A percentile compares a stretch with the other conserved stretches of the same genome.
These are phyloP conservation scores for Amphiduros pacificus DNA, from an alignment of 2,888 invertebrate species.

Conservation along the genomic window DNA sequence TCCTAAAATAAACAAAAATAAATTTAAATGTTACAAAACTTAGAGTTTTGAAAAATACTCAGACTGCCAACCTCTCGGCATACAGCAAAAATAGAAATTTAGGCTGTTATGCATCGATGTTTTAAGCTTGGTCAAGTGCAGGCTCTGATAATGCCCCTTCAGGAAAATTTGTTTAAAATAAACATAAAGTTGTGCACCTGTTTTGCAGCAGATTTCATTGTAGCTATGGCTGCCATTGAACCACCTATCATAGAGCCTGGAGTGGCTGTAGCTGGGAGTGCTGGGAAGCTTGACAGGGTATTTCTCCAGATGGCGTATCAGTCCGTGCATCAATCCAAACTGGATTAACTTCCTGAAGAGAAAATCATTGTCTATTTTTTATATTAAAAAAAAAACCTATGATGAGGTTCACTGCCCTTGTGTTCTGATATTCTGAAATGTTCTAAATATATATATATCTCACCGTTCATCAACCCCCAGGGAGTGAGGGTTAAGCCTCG, in stretches of 20 bases:
- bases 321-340: slow-evolving; percentile 82
- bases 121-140: no score
- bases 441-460: background rate
- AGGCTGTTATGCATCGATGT: no score
- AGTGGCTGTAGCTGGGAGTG: slow-evolving; percentile 27
- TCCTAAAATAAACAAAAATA: slow-evolving; percentile 59
- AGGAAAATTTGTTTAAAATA: background rate
- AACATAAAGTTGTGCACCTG: slow-evolving; percentile 51
- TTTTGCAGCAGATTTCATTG: slow-evolving; percentile 89
- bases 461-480: slow-evolving; percentile 64
- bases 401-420: background rate
- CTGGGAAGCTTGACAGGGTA: slow-evolving; percentile 57
- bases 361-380: background rate
- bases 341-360: slow-evolving; percentile 73
- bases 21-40: background rate
- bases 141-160: background rate
- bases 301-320: slow-evolving; percentile 80
- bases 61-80: no score
- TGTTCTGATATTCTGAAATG: background rate
- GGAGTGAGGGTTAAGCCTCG: slow-evolving; percentile 73
- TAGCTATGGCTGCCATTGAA: slow-evolving; percentile 81
- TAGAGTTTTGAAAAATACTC: background rate
- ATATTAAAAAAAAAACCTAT: background rate
- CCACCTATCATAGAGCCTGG: slow-evolving; percentile 57
- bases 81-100: no score